Evolutionary conservation across 1,140 invertebrate genomes (phyloP).

Genomic region (Oryctes rhinoceros): DNA sequence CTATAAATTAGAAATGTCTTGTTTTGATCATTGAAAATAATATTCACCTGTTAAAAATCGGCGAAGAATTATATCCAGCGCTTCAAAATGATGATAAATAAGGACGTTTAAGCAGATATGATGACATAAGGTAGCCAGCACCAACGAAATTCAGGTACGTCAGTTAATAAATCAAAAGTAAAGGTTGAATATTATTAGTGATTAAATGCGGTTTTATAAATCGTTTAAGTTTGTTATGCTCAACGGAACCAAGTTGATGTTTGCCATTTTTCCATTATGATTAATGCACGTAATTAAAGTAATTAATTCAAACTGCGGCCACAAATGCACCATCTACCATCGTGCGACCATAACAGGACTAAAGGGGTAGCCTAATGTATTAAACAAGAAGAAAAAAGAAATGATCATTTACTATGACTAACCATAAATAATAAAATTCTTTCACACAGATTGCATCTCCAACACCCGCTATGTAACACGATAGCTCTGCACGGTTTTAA

Average conservation of each 20-base stretch:
- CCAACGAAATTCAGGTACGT: no score
- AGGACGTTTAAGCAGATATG: no score
- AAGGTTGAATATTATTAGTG: not conserved
- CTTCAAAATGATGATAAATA: no score
- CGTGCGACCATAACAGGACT: not conserved
- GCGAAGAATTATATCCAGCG: no score
- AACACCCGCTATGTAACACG: conserved; percentile 51
- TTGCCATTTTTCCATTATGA: conserved; percentile 25
- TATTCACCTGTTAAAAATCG: no score
- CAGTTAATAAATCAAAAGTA: not conserved
- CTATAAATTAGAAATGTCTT: no score
- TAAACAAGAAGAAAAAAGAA: conserved; percentile 32
- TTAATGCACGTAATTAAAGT: conserved; percentile 20
- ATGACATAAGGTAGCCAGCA: no score
- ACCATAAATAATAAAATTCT: conserved; percentile 53
- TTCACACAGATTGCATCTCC: conserved; percentile 51
- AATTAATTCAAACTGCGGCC: conserved; percentile 12
- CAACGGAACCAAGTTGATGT: not conserved
- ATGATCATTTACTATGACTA: conserved; percentile 50
- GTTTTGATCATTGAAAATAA: no score
- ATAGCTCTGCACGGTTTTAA: conserved; percentile 44
- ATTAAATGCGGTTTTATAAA: not conserved
- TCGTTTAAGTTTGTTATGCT: not conserved
- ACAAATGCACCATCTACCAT: not conserved
- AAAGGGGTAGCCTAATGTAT: conserved; percentile 23